Evolutionary conservation across 53 echinoderm and acorn worm species (phyloP), one percentile per base, ranked within the genome.

Genomic region (Paracentrotus lividus): DNA sequence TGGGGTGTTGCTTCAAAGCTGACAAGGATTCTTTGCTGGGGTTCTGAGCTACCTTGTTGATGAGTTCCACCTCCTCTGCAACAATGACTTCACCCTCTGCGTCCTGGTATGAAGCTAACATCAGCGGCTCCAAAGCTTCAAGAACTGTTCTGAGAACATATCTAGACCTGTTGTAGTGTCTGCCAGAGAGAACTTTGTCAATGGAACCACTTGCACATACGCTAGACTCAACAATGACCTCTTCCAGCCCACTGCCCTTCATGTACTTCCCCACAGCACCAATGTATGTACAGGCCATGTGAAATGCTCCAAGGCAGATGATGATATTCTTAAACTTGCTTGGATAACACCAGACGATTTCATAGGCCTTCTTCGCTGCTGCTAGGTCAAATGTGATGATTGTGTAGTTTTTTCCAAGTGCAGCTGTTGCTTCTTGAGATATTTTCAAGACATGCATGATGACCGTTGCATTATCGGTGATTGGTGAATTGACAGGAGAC

Each of bases 311-410:
- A 49, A 49, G 49, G 5, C 49, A 10, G 10, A 49, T 49, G 10
- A 49, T 49, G 49, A 49, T 5, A 49, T 10, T 49, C 5, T 49
- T 49, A 49, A 88, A 91, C 76, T 21, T 91, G 5, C 27, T 14
- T 77, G 27, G 77, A 72, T 77, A 31, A 2, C 51, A 85, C 87
- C 44, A 95, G 54, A 92, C 6, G 55, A 94, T 90, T 94, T 85
- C 67, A 85, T 95, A 88, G n/a, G 95, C 93, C 75, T 88, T 93
- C 88, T 95, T n/a, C 52, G 95, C 95, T 84, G 88, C 95, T 88
- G 95, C 93, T 24, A 92, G 92, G 85, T 94, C 95, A 92, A 94
- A 95, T 24, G 92, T 95, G 33, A 95, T 67, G 21, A 94, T 92
- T 55, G 94, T 94, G 92, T 95, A 95, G 16, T 1, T 20, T 38